Conservation (phyloP, 2,113 vertebrate genomes). For the Tapirus terrestris region DNA sequence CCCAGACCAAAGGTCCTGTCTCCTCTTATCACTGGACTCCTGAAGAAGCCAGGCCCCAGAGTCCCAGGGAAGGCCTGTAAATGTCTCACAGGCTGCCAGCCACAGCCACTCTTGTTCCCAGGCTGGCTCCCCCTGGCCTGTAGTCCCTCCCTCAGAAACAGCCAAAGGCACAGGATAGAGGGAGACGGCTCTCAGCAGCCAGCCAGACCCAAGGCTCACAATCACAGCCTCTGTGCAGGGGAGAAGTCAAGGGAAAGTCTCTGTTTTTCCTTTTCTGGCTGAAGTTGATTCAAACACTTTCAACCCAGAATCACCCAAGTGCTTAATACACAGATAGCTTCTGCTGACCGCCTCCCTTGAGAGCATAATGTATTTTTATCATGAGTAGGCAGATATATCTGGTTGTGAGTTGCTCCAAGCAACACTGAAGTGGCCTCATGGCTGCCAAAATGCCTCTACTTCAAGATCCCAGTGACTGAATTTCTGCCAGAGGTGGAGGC, state of each 20-base stretch:
- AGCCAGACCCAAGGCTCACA: neutral
- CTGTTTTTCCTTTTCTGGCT: neutral
- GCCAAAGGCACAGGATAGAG: neutral
- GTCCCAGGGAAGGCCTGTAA: neutral
- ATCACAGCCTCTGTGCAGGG: neutral
- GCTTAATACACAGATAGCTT: neutral
- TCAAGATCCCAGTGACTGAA: neutral
- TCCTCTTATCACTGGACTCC: neutral
- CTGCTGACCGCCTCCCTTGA: conserved; percentile 29
- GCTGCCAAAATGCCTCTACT: neutral
- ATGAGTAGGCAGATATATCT: neutral
- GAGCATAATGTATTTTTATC: neutral
- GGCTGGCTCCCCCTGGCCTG: neutral
- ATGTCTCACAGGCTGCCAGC: neutral
- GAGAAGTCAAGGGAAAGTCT: neutral
- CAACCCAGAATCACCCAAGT: neutral
- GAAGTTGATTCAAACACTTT: conserved; percentile 1
- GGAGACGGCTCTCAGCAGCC: neutral
- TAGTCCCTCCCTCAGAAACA: neutral
- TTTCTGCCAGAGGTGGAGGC: neutral
- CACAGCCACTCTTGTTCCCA: neutral
- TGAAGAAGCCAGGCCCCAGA: neutral
- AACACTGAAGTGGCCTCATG: neutral
- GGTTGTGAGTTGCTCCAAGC: neutral
- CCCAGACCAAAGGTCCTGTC: neutral